Conservation (phyloP, 2,797 vertebrate species). For the Thamnophis elegans region DNA sequence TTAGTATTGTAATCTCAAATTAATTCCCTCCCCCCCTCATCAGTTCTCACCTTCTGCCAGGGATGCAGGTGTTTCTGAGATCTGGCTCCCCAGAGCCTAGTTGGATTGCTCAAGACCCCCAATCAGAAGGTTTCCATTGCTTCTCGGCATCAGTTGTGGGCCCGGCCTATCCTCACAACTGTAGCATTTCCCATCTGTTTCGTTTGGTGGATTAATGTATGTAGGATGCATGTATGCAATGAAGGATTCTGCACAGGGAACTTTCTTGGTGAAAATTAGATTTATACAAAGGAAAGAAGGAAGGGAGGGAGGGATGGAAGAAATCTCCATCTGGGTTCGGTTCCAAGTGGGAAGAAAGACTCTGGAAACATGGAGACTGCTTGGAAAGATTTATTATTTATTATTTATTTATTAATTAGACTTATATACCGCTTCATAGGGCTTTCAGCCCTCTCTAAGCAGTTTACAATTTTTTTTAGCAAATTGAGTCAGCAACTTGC, state of each 20-base stretch:
- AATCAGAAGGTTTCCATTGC: neutral
- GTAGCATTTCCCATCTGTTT: neutral
- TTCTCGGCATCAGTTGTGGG: neutral
- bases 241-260: neutral
- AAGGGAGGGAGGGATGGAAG: neutral
- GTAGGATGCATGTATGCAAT: neutral
- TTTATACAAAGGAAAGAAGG: neutral
- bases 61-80: neutral
- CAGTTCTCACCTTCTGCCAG: neutral
- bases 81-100: neutral
- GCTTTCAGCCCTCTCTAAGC: no score
- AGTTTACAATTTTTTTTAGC: no score
- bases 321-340: no score
- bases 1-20: neutral
- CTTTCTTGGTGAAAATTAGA: neutral
- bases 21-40: neutral
- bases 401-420: no score
- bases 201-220: neutral
- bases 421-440: no score
- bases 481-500: no score
- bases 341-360: no score
- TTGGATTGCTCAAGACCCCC: neutral
- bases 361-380: no score
- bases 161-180: neutral
- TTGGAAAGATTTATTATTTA: no score